phyloP scores from a whole-genome alignment of 2,888 invertebrate genomes.

The Cephus pulcher region DNA sequence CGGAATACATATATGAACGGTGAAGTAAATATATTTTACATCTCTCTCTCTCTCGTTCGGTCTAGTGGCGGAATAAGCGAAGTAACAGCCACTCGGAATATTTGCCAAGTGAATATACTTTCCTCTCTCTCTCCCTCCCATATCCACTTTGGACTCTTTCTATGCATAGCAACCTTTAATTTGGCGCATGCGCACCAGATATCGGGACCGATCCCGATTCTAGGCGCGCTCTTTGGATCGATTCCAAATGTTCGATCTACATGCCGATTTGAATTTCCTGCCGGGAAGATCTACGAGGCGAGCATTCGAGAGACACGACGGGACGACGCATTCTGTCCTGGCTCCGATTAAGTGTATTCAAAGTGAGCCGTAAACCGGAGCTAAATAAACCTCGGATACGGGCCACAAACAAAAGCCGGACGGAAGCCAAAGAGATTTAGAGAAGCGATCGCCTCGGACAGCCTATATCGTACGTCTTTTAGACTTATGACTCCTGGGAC shows the following conservation, averaged over 20 bases:
- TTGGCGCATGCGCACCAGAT: background rate
- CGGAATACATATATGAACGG: background rate
- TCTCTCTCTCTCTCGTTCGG: conserved; percentile 45
- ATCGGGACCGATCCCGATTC: background rate
- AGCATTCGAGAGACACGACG: background rate
- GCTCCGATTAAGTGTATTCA: conserved; percentile 58
- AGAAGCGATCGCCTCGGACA: conserved; percentile 25
- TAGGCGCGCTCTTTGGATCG: conserved; percentile 46
- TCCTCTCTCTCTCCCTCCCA: conserved; percentile 16
- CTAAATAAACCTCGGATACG: conserved; percentile 58
- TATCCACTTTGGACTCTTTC: conserved; percentile 13
- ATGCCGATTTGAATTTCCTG: background rate
- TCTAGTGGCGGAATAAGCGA: background rate
- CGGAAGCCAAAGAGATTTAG: conserved; percentile 4
- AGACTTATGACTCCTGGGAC: conserved; percentile 21
- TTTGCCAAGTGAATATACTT: conserved; percentile 45
- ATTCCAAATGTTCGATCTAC: conserved; percentile 51
- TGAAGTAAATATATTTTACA: background rate
- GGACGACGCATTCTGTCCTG: conserved; percentile 46
- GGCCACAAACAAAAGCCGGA: conserved; percentile 28
- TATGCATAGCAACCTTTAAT: conserved; percentile 7
- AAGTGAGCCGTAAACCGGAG: conserved; percentile 58
- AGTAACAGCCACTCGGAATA: conserved; percentile 38
- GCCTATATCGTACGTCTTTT: conserved; percentile 25
- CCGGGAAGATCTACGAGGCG: background rate